A percentile compares a stretch with the other conserved stretches of the same genome.
Conservation (phyloP, 2,888 invertebrate species). For the Sylvicola cinctus region DNA sequence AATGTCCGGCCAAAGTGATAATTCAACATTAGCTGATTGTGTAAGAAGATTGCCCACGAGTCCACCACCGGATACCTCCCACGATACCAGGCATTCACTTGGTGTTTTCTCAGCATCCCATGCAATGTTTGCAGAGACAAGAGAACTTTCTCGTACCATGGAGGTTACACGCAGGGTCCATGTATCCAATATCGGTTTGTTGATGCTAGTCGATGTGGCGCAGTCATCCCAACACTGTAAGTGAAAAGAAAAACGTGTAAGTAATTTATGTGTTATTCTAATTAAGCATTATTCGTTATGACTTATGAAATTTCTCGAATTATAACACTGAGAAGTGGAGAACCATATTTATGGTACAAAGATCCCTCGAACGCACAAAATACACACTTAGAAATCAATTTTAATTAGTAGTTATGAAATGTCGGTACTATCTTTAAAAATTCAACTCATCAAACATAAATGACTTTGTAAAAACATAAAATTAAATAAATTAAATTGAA, state of each 20-base stretch:
- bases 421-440: too few species aligned
- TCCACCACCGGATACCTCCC: constrained; percentile 68
- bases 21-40: constrained; percentile 55
- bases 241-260: constrained; percentile 8
- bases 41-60: constrained; percentile 64
- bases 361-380: too few species aligned
- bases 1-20: constrained; percentile 64
- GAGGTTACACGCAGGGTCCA: constrained; percentile 4
- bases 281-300: too few species aligned
- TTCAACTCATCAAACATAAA: too few species aligned
- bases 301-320: too few species aligned
- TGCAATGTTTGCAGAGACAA: constrained; percentile 5
- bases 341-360: too few species aligned
- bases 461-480: too few species aligned
- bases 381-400: too few species aligned
- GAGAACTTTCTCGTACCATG: constrained; percentile 5
- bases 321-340: too few species aligned
- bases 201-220: constrained; percentile 15
- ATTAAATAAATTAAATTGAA: too few species aligned
- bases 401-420: too few species aligned
- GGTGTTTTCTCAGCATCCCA: constrained; percentile 3
- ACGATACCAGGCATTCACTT: constrained; percentile 51
- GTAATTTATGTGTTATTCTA: too few species aligned
- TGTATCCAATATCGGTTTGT: constrained; percentile 18
- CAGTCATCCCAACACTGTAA: constrained; percentile 24